Conservation (phyloP, 2,888 invertebrate genomes). For the Exephanes ischioxanthus region DNA sequence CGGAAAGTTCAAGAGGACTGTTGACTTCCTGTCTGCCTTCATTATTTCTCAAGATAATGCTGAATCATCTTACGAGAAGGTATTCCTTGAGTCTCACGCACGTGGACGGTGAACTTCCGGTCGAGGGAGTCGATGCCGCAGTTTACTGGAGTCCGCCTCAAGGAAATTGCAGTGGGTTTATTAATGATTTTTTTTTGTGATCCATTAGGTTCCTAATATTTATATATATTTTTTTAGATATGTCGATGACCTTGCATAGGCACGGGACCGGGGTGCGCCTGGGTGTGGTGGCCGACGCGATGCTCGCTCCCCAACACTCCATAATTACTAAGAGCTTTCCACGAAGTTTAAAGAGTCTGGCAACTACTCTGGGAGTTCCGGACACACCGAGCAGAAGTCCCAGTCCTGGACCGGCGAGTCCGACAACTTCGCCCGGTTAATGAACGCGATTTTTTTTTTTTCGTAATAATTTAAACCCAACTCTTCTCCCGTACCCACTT, state of each 20-base stretch:
- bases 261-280: slow-evolving; percentile 89
- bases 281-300: slow-evolving; percentile 90
- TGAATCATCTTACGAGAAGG: slow-evolving; percentile 89
- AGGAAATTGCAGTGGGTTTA: slow-evolving; percentile 90
- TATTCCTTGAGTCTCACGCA: slow-evolving; percentile 89
- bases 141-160: slow-evolving; percentile 92
- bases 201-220: not conserved
- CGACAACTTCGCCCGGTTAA: slow-evolving; percentile 77
- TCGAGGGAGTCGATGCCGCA: slow-evolving; percentile 88
- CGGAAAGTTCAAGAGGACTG: slow-evolving; percentile 87
- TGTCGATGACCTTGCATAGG: slow-evolving; percentile 90
- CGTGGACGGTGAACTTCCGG: slow-evolving; percentile 88
- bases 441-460: slow-evolving; percentile 60
- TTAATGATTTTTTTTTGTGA: slow-evolving; percentile 3
- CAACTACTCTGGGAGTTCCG: slow-evolving; percentile 79
- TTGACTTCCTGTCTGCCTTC: slow-evolving; percentile 89
- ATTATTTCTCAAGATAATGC: slow-evolving; percentile 86
- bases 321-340: slow-evolving; percentile 80
- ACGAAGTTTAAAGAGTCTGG: slow-evolving; percentile 77
- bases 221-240: slow-evolving; percentile 85
- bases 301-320: slow-evolving; percentile 88
- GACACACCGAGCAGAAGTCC: slow-evolving; percentile 74
- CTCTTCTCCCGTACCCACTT: not conserved
- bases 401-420: slow-evolving; percentile 76
- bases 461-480: slow-evolving; percentile 23